Conservation (phyloP, 2,888 invertebrate species). For the Eugnorisma glareosa region DNA sequence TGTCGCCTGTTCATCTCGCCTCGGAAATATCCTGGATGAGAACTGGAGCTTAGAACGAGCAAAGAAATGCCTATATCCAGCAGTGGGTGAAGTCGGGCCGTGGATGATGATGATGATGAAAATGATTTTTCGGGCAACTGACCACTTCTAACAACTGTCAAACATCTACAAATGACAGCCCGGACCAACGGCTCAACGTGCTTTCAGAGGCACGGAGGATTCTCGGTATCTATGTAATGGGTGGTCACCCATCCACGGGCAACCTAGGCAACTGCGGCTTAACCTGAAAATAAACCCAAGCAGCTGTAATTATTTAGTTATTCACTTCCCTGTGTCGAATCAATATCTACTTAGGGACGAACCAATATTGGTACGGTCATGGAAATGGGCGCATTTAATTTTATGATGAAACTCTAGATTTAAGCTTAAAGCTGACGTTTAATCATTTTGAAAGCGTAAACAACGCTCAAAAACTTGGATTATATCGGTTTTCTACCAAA, state of each 20-base stretch:
- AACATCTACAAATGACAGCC: too few species aligned
- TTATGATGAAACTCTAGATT: not conserved
- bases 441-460: not conserved
- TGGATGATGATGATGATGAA: too few species aligned
- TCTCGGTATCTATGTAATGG: not conserved
- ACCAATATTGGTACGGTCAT: not conserved
- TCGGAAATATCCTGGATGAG: too few species aligned
- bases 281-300: not conserved
- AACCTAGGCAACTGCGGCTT: not conserved
- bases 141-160: not conserved
- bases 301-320: not conserved
- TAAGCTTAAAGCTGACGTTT: not conserved
- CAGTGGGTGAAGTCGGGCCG: too few species aligned
- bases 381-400: not conserved
- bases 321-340: not conserved
- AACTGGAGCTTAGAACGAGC: too few species aligned
- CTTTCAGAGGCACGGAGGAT: not conserved
- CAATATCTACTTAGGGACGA: not conserved
- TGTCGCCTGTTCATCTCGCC: too few species aligned
- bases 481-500: constrained; percentile 17
- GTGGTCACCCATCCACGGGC: not conserved
- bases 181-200: not conserved
- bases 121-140: too few species aligned
- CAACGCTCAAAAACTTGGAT: constrained; percentile 1
- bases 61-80: too few species aligned